Conservation (phyloP, 1,140 invertebrate genomes). For the Platorchestia sp. region DNA sequence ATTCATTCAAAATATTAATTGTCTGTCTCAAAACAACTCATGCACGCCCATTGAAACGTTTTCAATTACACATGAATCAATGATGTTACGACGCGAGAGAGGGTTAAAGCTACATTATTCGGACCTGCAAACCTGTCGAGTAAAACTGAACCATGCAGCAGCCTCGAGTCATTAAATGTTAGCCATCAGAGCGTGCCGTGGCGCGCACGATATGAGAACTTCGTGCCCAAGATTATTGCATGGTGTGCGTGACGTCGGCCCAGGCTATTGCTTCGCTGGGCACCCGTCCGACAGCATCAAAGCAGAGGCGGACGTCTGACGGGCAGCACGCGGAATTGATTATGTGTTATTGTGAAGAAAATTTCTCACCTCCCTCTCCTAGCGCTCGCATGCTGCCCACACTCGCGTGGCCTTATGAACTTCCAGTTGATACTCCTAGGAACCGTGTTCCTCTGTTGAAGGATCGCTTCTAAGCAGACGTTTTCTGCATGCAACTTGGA, state of each 20-base stretch:
- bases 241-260: neutral
- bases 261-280: neutral
- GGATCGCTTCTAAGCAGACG: too few species aligned
- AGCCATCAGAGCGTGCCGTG: neutral
- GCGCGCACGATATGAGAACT: neutral
- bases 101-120: too few species aligned
- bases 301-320: neutral
- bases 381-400: too few species aligned
- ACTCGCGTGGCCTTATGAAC: too few species aligned
- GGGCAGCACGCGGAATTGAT: neutral
- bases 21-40: too few species aligned
- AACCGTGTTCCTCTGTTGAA: too few species aligned
- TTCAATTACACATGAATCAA: too few species aligned
- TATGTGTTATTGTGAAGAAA: neutral
- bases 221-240: neutral
- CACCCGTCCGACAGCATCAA: neutral
- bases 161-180: neutral
- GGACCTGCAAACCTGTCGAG: neutral
- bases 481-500: too few species aligned
- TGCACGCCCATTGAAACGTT: too few species aligned
- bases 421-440: too few species aligned
- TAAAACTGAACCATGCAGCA: neutral
- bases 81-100: too few species aligned
- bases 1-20: too few species aligned
- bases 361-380: neutral